Conservation (phyloP, 2,797 vertebrate species). For the Craterocephalus amniculus region DNA sequence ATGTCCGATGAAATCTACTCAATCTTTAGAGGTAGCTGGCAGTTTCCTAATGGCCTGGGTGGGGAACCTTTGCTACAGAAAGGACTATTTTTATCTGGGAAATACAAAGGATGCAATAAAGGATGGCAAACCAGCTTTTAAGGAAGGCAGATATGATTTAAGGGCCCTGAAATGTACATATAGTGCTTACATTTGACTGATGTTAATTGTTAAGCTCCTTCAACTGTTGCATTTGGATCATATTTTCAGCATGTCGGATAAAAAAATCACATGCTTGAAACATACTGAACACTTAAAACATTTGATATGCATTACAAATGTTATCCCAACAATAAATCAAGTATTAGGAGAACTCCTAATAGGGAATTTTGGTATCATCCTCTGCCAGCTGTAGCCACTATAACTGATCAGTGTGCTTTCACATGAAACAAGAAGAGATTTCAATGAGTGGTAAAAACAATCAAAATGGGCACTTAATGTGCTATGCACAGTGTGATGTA, state of each 20-base stretch:
- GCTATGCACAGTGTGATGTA: not conserved
- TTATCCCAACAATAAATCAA: not conserved
- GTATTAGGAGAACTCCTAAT: not conserved
- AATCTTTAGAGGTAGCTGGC: slow-evolving; percentile 34
- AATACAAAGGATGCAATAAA: not conserved
- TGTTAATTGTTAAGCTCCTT: no score
- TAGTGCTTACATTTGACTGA: not conserved
- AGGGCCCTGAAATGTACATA: not conserved
- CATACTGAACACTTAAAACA: not conserved
- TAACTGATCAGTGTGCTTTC: slow-evolving; percentile 16
- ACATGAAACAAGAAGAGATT: slow-evolving; percentile 1
- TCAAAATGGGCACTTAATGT: slow-evolving; percentile 15
- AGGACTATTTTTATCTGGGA: slow-evolving; percentile 1
- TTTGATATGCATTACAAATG: no score
- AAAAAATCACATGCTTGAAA: not conserved
- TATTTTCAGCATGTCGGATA: no score
- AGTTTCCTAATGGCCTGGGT: slow-evolving; percentile 11
- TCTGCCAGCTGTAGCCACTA: slow-evolving; percentile 1
- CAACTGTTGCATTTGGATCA: no score
- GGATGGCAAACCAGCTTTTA: not conserved
- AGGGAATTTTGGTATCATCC: not conserved
- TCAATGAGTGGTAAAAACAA: not conserved
- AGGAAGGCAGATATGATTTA: not conserved
- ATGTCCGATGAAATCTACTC: slow-evolving; percentile 27
- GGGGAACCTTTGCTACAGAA: slow-evolving; percentile 22